Base-by-base conservation (phyloP, 2,113 vertebrate genomes). In the Rattus norvegicus region DNA sequence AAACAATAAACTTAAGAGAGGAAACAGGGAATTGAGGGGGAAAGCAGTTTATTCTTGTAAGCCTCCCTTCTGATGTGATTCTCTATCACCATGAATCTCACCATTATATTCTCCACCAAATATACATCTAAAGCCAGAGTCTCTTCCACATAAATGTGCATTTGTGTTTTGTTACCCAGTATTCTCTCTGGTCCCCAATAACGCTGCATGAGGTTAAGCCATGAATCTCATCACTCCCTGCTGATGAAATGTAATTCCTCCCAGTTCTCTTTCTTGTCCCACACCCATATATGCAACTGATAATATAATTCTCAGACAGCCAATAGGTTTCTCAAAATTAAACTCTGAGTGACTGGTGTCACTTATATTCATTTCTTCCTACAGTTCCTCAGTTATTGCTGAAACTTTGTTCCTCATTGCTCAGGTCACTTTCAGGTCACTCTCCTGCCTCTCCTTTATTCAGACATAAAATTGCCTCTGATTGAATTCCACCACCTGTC, bases 1-100 rank as follows among this genome's bases (percentile, higher is more conserved):
- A 80, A 92, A 77, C n/a, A 86, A 11, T 72, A 33, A 90, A 7
- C 47, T 90, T 69, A 43, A 90, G 67, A 84, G 28, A 16, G 52
- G 33, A 54, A 73, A 72, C 33, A 20, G 80, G 14, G 24, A 24
- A 93, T 87, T 22, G 33, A 92, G 81, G 54, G 28, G 30, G 16
- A 4, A 4, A 54, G 30, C 19, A 67, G 39, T 93, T 90, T 54
- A 95, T 94, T 69, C 91, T 91, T 47, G 7, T 90, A 69, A 83
- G 56, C 3, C 70, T 90, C 61, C n/a, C 76, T 92, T 92, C 26
- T 80, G 65, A 85, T n/a, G 1, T 85, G 16, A 26, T 81, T 70
- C 83, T 85, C 5, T 81, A 11, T 65, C 85, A 89, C 49, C 9
- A 95, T 84, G 28, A 96, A 91, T 47, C 17, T 86, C 67, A 77